Evolutionary conservation across 2,888 invertebrate genomes (phyloP), one percentile per base, ranked within the genome.

Genomic region (Nemurella pictetii): DNA sequence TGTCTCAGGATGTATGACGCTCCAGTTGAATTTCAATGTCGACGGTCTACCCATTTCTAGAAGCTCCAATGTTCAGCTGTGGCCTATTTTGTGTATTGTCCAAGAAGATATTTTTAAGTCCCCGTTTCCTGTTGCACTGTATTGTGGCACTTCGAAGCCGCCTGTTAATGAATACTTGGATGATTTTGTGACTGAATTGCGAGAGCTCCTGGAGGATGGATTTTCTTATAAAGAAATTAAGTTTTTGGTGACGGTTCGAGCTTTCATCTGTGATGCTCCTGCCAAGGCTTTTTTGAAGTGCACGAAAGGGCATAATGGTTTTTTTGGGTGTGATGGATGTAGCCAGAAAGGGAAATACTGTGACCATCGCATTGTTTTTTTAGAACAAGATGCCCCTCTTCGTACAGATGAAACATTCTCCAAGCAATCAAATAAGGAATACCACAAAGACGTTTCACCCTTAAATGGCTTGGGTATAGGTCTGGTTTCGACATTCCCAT

Each of bases 111-210:
- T 88, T 87, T 85, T 77, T 84, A 83, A 87, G 87, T 73, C 87
- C 87, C 35, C 87, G 86, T 84, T 85, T 88, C 30, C 86, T 86
- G 28, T 25, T 86, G n/a, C 88, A 88, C 26, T 87, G 87, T 86
- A 82, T 81, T 82, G 84, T 87, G 32, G 87, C 87, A 12, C 86
- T 83, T 84, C 86, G 84, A 30, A 87, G 85, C 87, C 87, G 82
- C 87, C 87, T 32, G 72, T 87, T 29, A 55, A 85, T 78, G 74
- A 84, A 28, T 87, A 85, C 86, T 86, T 87, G 27, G 82, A 87
- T 77, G 80, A 87, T 55, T 87, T 87, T 85, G 82, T 88, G 26
- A 83, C 15, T 80, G 87, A 87, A 83, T 77, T 87, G 30, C 29
- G 25, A 73, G 25, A 75, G 84, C 81, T 87, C 29, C 75, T 86